phyloP scores from a whole-genome alignment of 2,888 invertebrate genomes.

The Dione vanillae region DNA sequence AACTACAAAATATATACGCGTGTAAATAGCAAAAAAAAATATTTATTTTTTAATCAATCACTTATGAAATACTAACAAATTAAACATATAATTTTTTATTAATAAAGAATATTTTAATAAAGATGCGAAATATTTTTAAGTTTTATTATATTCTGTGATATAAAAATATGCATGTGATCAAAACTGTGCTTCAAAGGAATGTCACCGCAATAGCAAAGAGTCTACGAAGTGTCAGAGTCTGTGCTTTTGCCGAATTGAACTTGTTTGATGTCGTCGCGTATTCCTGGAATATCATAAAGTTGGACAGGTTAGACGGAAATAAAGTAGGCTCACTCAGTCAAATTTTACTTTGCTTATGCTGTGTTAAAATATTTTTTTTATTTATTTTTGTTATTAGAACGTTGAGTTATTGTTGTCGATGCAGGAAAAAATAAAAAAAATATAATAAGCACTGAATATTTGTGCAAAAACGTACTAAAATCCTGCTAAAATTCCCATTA shows the following conservation, averaged over 20 bases:
- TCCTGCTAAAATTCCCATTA: no score
- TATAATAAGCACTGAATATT: no score
- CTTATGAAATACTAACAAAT: no score
- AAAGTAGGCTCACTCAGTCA: slow-evolving; percentile 57
- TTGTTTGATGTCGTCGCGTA: slow-evolving; percentile 66
- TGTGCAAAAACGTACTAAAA: no score
- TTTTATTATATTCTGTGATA: not conserved
- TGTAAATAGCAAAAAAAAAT: no score
- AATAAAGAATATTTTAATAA: no score
- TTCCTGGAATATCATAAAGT: slow-evolving; percentile 75
- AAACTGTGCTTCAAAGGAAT: slow-evolving; percentile 64
- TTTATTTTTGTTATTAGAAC: not conserved
- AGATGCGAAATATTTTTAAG: not conserved
- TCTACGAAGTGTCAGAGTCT: slow-evolving; percentile 67
- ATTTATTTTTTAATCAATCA: no score
- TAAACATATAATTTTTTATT: no score
- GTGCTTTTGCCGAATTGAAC: slow-evolving; percentile 76
- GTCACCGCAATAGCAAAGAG: slow-evolving; percentile 63
- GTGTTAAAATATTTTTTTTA: not conserved
- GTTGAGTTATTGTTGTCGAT: no score
- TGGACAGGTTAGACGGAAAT: slow-evolving; percentile 80
- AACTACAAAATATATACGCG: no score
- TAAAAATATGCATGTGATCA: not conserved
- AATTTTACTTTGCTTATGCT: not conserved
- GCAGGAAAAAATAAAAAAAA: no score